Base-by-base conservation (phyloP, 92 coral and sea anemone genomes). In the Epizoanthus rinbou region DNA sequence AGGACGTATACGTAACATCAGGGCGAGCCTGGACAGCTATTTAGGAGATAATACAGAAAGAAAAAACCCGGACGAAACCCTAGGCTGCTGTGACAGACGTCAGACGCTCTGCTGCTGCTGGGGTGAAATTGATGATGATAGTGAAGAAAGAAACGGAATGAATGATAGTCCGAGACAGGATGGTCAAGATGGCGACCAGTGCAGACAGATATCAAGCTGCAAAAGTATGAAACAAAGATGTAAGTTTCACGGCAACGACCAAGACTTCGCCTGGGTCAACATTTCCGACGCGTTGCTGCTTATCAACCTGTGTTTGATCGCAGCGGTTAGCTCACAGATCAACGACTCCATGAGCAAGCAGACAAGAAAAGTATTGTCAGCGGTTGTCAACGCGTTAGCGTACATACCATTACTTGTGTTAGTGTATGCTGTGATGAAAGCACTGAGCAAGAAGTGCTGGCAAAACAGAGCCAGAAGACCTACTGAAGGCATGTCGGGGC, bases 201-300 rank as follows among this genome's bases (percentile, higher is more conserved):
- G 7, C 4, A 15, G 60, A 19, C 16, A 9, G 28, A 75, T 18
- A 8, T 41, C 35, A 18, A 18, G 21, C 37, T 56, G 65, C 23
- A 56, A 75, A 64, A 64, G 25, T 9, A 16, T 15, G 23, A 64
- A 24, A 35, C 45, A 14, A 33, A 41, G 82, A 2, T 78, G 82
- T 15, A 78, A 78, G 69, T n/a, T 78, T 11, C 82, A 78, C 58
- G 82, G 82, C 22, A 50, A 78, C 25, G 71, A 78, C 18, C 74
- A 64, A 23, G 66, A 87, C 33, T 67, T 56, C 57, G 76, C 80
- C 39, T 83, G 90, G 87, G 69, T 87, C 25, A 87, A 87, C 24
- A 66, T 18, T 17, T 58, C 85, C 17, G 90, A 87, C 45, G 80
- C 84, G 18, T 37, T 82, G 2, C 80, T 87, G 16, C 74, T 87